Percentiles rank a stretch among this genome's conserved stretches.
Evolutionary conservation across 2,797 vertebrate genomes (phyloP).

Genomic region (Chiloscyllium punctatum): DNA sequence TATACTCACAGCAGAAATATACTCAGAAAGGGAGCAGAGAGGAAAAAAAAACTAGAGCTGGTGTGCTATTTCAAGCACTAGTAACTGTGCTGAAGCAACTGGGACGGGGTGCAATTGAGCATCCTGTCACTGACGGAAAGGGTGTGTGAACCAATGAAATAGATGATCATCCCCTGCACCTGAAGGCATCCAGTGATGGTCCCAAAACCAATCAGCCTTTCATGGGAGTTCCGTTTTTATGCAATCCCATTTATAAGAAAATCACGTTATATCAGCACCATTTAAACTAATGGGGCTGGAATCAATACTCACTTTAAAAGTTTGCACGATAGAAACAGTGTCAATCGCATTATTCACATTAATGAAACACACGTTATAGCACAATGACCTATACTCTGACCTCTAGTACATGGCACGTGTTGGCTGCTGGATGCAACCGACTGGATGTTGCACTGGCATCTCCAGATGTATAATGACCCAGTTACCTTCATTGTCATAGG

Average conservation of each 20-base stretch:
- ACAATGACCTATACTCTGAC: no score
- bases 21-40: background rate
- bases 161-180: background rate
- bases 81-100: background rate
- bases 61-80: background rate
- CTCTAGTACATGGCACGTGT: background rate
- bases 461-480: no score
- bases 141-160: background rate
- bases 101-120: background rate
- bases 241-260: no score
- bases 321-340: no score
- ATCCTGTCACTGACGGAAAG: background rate
- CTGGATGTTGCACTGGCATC: background rate
- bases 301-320: no score
- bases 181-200: background rate
- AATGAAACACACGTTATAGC: no score
- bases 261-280: no score
- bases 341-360: no score
- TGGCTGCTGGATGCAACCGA: background rate
- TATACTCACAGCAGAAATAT: background rate
- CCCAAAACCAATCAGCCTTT: background rate
- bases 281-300: no score
- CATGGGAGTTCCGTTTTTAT: no score
- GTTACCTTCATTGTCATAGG: no score
- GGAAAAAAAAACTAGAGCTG: background rate